A percentile compares a stretch with the other conserved stretches of the same genome.
phyloP scores from a whole-genome alignment of 2,113 vertebrate species.

The Danionella cerebrum region DNA sequence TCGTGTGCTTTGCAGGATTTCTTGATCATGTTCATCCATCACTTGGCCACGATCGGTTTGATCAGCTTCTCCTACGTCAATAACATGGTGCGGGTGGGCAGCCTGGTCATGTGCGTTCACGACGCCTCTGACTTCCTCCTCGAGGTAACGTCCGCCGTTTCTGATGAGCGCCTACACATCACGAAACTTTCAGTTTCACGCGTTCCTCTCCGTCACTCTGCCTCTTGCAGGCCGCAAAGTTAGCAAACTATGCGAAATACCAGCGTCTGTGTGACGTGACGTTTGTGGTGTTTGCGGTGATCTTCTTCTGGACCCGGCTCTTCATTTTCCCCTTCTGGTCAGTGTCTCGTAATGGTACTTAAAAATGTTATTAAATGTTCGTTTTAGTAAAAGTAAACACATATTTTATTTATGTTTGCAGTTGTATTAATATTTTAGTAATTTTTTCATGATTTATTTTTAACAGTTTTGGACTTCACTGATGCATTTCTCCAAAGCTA shows the following conservation, averaged over 20 bases:
- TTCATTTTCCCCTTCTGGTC: conserved; percentile 88
- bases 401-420: too few relatives aligned
- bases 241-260: conserved; percentile 93
- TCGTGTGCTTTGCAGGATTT: conserved; percentile 73
- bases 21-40: conserved; percentile 92
- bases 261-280: conserved; percentile 83
- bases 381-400: too few relatives aligned
- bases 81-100: conserved; percentile 91
- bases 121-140: conserved; percentile 85
- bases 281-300: conserved; percentile 81
- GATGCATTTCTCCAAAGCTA: too few relatives aligned
- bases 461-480: too few relatives aligned
- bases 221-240: conserved; percentile 78
- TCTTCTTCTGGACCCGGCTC: conserved; percentile 84
- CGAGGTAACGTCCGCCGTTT: too few relatives aligned
- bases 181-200: neutral
- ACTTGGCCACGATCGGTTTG: conserved; percentile 79
- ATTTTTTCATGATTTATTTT: too few relatives aligned
- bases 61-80: conserved; percentile 90
- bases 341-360: conserved; percentile 43
- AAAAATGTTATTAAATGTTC: too few relatives aligned
- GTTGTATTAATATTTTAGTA: too few relatives aligned
- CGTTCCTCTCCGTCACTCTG: too few relatives aligned
- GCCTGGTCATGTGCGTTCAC: conserved; percentile 83
- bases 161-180: too few relatives aligned